Conservation (phyloP, 1,140 invertebrate genomes). For the Akabosia matsudoensis region DNA sequence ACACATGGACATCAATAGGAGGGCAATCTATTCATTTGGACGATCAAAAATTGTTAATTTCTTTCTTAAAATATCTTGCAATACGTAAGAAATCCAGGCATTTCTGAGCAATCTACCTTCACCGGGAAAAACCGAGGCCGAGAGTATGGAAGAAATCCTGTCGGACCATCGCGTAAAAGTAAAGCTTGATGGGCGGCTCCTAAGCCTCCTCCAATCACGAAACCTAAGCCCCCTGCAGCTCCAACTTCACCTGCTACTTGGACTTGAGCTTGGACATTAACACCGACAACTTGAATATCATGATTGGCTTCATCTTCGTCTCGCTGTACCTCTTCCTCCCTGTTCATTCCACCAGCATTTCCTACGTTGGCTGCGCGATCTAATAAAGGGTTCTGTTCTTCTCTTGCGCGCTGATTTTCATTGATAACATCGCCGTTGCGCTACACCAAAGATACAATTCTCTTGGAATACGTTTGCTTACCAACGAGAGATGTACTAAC, state of each 20-base stretch:
- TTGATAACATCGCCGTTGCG: slow-evolving; percentile 26
- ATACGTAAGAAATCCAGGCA: too few species aligned
- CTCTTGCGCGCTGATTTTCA: neutral
- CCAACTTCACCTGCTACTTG: slow-evolving; percentile 44
- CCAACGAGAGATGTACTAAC: neutral
- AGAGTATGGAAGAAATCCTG: slow-evolving; percentile 82
- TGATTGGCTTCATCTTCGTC: slow-evolving; percentile 26
- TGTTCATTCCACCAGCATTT: slow-evolving; percentile 33
- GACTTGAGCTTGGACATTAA: neutral
- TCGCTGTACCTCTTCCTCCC: slow-evolving; percentile 23
- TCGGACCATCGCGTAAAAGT: slow-evolving; percentile 70
- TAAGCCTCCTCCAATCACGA: slow-evolving; percentile 56
- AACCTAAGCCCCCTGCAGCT: slow-evolving; percentile 37
- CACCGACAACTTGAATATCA: neutral
- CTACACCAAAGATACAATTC: neutral
- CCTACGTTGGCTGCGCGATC: slow-evolving; percentile 53
- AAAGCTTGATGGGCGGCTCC: slow-evolving; percentile 79
- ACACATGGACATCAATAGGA: slow-evolving; percentile 75
- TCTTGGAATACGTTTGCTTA: neutral
- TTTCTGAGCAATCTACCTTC: slow-evolving; percentile 32
- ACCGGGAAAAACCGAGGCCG: slow-evolving; percentile 59
- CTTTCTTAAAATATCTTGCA: too few species aligned
- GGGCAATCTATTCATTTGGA: slow-evolving; percentile 56
- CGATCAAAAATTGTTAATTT: slow-evolving; percentile 26
- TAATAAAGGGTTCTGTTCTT: slow-evolving; percentile 30